phyloP scores from a whole-genome alignment of 2,797 vertebrate genomes.

The Sebastes iracundus region DNA sequence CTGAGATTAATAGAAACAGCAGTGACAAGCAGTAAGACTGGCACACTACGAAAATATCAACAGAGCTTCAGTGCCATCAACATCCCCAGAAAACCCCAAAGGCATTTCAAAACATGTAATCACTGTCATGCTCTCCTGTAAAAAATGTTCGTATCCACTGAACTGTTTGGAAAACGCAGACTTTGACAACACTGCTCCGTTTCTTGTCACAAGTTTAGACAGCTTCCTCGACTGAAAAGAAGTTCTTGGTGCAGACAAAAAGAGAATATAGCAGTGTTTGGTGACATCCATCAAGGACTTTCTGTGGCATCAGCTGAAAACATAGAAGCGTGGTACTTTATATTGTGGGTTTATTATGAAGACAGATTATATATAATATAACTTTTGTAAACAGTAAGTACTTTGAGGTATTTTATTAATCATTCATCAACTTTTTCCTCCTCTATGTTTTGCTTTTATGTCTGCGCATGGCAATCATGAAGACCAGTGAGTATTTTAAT shows the following conservation, averaged over 20 bases:
- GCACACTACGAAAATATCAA: slow-evolving; percentile 37
- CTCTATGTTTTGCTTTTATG: background rate
- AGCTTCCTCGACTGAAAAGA: slow-evolving; percentile 27
- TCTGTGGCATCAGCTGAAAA: slow-evolving; percentile 1
- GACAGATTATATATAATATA: background rate
- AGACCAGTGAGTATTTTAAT: background rate
- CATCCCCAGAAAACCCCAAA: slow-evolving; percentile 15
- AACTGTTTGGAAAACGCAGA: slow-evolving; percentile 31
- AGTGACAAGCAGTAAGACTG: slow-evolving; percentile 27
- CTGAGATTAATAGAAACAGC: slow-evolving; percentile 29
- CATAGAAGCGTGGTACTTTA: background rate
- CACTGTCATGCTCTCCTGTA: slow-evolving; percentile 45
- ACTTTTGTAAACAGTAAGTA: background rate
- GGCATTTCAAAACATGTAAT: slow-evolving; percentile 58
- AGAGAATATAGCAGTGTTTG: background rate
- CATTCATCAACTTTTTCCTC: background rate
- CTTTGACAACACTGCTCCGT: slow-evolving; percentile 38
- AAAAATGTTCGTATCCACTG: slow-evolving; percentile 41
- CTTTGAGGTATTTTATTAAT: background rate
- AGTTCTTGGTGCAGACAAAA: slow-evolving; percentile 13
- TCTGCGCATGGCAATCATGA: background rate
- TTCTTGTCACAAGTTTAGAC: slow-evolving; percentile 39
- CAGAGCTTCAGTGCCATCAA: slow-evolving; percentile 33
- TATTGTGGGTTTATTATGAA: background rate
- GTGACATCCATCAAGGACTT: slow-evolving; percentile 27